These are phyloP conservation scores for Podarcis raffonei DNA, from an alignment of 2,113 vertebrate genomes.

Conservation along the genomic window DNA sequence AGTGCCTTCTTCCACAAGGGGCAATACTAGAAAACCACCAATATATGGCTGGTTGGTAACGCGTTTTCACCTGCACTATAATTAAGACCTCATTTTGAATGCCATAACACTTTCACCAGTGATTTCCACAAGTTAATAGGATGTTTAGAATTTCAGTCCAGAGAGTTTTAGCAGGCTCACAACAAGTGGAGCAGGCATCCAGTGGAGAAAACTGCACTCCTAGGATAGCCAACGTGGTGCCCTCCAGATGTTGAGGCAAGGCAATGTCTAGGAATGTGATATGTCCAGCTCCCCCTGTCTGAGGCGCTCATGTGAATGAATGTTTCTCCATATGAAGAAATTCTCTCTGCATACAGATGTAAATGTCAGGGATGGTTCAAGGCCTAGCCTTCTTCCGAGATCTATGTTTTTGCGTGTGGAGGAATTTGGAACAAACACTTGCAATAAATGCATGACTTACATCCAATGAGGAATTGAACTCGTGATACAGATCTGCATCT, in stretches of 20 bases:
- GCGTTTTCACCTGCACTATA: no score
- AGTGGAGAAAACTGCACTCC: no score
- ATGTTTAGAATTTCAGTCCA: no score
- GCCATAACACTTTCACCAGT: no score
- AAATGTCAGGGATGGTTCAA: neutral
- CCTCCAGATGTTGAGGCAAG: neutral
- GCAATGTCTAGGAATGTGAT: neutral
- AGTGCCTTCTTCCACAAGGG: no score
- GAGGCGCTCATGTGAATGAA: neutral
- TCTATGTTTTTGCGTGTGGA: neutral
- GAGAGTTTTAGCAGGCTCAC: no score
- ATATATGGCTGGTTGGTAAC: no score
- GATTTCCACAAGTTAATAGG: no score
- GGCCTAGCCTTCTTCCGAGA: neutral
- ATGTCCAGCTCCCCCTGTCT: neutral
- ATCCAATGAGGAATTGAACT: conserved; percentile 88
- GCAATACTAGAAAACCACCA: no score
- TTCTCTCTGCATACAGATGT: neutral
- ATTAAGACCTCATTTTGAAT: no score
- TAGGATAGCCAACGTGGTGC: no score
- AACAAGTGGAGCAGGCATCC: no score
- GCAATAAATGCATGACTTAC: conserved; percentile 69
- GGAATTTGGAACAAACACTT: neutral
- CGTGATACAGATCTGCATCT: conserved; percentile 90
- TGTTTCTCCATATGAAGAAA: neutral